These are phyloP conservation scores for Arctocebus calabarensis DNA, from an alignment of 2,797 vertebrate species.

Conservation along the genomic window DNA sequence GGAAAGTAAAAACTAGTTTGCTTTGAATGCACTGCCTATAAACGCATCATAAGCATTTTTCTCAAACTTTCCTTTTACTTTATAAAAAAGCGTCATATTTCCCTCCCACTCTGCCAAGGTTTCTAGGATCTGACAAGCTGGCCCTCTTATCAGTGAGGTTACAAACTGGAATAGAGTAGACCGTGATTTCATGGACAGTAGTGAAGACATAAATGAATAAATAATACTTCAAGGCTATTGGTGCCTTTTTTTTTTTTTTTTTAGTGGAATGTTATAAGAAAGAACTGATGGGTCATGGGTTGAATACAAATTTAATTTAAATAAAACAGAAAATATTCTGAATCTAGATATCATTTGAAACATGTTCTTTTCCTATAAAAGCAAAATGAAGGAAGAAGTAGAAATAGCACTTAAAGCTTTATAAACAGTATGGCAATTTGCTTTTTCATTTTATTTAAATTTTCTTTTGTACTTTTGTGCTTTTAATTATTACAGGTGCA, in stretches of 20 bases:
- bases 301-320: slow-evolving; percentile 48
- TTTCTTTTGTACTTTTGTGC: no score
- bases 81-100: not conserved
- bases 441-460: not conserved
- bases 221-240: slow-evolving; percentile 18
- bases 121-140: slow-evolving; percentile 4
- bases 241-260: not conserved
- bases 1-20: slow-evolving; percentile 57
- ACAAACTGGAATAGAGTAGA: slow-evolving; percentile 11
- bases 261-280: not conserved
- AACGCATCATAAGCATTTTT: slow-evolving; percentile 19
- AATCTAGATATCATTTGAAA: not conserved
- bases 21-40: not conserved
- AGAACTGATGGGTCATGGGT: not conserved
- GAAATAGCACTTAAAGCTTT: not conserved
- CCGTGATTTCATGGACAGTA: not conserved
- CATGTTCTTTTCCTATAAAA: slow-evolving; percentile 27
- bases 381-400: not conserved
- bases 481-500: not conserved
- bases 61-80: slow-evolving; percentile 55
- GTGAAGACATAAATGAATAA: slow-evolving; percentile 29
- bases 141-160: not conserved
- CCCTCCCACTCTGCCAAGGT: fast-evolving
- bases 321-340: not conserved
- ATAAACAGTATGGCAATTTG: not conserved